Percentiles rank a stretch among this genome's conserved stretches.
Evolutionary conservation across 2,797 vertebrate species (phyloP).

Genomic region (Etheostoma perlongum): DNA sequence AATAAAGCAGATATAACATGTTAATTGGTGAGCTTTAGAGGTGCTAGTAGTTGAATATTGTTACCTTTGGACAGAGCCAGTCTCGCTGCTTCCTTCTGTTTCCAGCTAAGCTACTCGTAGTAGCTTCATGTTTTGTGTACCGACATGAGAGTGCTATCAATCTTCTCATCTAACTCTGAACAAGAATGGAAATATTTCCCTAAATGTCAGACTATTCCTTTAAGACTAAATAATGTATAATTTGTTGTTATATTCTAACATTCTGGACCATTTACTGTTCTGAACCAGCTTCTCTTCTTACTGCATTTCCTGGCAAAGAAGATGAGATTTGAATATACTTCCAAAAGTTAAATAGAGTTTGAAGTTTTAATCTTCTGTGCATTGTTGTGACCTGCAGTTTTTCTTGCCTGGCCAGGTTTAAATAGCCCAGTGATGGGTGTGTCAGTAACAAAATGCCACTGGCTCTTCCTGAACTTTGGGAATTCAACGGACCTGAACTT

Average conservation of each 20-base stretch:
- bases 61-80: background rate
- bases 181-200: conserved; percentile 6
- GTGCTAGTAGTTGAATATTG: background rate
- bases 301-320: conserved; percentile 20
- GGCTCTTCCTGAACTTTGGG: conserved; percentile 54
- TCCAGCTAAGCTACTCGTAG: background rate
- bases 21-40: background rate
- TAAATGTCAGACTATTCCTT: background rate
- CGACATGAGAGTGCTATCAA: background rate
- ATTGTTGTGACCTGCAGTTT: conserved; percentile 71
- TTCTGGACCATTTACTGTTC: background rate
- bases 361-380: conserved; percentile 37
- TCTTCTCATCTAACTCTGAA: background rate
- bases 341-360: conserved; percentile 7
- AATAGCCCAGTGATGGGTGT: conserved; percentile 69
- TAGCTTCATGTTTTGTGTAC: background rate
- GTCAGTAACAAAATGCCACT: conserved; percentile 54
- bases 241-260: background rate
- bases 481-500: conserved; percentile 71
- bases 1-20: background rate
- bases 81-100: too few relatives aligned
- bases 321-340: conserved; percentile 32
- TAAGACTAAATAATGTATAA: background rate
- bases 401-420: conserved; percentile 80
- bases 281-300: conserved; percentile 19